Percentiles rank a stretch among this genome's conserved stretches.
Evolutionary conservation across 2,888 invertebrate genomes (phyloP).

Genomic region (Macrophya annulata): DNA sequence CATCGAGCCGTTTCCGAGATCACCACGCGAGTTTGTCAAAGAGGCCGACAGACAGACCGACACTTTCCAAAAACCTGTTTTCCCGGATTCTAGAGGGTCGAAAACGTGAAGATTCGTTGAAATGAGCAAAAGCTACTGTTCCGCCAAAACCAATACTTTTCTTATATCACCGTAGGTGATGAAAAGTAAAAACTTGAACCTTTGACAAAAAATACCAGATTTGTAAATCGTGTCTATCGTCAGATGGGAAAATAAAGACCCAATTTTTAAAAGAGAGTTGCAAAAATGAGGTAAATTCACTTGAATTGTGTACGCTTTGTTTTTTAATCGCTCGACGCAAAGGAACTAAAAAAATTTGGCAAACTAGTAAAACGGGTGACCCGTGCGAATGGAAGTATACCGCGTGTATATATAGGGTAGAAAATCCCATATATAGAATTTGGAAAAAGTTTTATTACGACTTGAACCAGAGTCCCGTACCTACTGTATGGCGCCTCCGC

Average conservation of each 20-base stretch:
- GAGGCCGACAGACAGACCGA: no score
- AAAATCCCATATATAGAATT: not conserved
- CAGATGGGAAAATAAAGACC: not conserved
- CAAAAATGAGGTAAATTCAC: not conserved
- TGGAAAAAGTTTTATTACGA: slow-evolving; percentile 1
- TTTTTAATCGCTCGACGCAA: no score
- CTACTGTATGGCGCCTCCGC: not conserved
- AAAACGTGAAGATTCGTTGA: no score
- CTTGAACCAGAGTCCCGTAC: not conserved
- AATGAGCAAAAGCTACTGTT: no score
- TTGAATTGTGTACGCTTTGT: not conserved
- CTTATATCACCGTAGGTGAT: no score
- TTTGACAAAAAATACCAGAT: not conserved
- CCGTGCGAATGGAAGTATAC: not conserved
- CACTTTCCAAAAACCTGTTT: no score
- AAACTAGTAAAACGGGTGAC: not conserved
- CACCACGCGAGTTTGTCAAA: no score
- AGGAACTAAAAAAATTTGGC: no score
- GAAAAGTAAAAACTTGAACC: not conserved
- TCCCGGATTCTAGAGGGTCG: no score
- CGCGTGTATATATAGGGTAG: not conserved
- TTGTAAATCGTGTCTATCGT: not conserved
- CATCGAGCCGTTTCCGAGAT: no score
- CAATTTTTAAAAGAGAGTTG: not conserved
- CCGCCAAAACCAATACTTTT: no score